These are phyloP conservation scores for Sabatieria punctata DNA, from an alignment of 2,888 invertebrate species.

Conservation along the genomic window DNA sequence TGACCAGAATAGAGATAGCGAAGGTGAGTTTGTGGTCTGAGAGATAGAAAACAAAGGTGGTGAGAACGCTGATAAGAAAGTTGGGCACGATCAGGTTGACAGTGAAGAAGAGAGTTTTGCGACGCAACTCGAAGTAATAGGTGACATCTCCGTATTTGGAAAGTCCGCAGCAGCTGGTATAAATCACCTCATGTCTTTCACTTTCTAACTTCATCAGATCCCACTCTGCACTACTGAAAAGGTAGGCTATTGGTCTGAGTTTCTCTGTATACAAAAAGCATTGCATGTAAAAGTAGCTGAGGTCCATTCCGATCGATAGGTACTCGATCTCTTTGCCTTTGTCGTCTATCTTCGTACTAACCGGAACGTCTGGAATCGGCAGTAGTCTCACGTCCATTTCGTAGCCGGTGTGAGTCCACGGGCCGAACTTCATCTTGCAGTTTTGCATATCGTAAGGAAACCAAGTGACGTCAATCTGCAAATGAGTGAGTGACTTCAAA, in stretches of 20 bases:
- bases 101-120: slow-evolving; percentile 29
- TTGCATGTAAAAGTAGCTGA: slow-evolving; percentile 26
- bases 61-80: slow-evolving; percentile 28
- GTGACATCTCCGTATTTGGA: slow-evolving; percentile 30
- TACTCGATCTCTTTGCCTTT: slow-evolving; percentile 18
- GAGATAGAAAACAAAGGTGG: slow-evolving; percentile 30
- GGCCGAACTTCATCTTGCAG: slow-evolving; percentile 30
- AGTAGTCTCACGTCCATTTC: slow-evolving; percentile 19
- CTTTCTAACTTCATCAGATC: slow-evolving; percentile 25
- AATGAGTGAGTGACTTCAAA: no score
- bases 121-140: slow-evolving; percentile 24
- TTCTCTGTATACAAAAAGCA: no score
- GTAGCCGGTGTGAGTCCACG: slow-evolving; percentile 29
- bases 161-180: slow-evolving; percentile 29
- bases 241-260: no score
- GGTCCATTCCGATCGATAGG: slow-evolving; percentile 28
- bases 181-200: slow-evolving; percentile 23
- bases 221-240: slow-evolving; percentile 32
- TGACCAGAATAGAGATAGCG: slow-evolving; percentile 30
- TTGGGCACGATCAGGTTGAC: slow-evolving; percentile 30
- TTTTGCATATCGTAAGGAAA: slow-evolving; percentile 28
- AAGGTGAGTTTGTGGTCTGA: slow-evolving; percentile 32
- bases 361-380: not conserved
- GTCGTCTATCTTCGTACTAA: not conserved
- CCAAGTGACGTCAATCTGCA: slow-evolving; percentile 29